phyloP scores from a whole-genome alignment of 2,113 vertebrate species.

The Perognathus longimembris region DNA sequence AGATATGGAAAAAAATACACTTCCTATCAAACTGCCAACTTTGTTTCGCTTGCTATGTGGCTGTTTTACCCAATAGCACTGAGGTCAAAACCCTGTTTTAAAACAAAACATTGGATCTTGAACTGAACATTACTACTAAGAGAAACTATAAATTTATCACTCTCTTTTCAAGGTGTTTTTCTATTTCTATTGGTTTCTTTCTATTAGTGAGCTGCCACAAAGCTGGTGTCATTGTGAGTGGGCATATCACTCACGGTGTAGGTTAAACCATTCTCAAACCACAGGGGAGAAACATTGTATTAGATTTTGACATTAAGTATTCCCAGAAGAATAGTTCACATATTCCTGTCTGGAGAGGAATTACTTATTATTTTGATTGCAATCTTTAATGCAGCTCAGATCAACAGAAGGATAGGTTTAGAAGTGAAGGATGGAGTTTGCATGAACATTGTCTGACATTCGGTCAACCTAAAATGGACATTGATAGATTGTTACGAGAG shows the following conservation, averaged over 20 bases:
- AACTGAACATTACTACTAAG: constrained; percentile 27
- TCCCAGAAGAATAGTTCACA: constrained; percentile 58
- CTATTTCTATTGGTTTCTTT: background rate
- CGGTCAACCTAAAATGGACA: constrained; percentile 72
- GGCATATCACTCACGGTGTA: background rate
- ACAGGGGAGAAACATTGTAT: constrained; percentile 17
- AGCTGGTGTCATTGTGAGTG: background rate
- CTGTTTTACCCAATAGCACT: background rate
- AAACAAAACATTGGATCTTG: background rate
- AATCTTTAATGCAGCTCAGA: constrained; percentile 68
- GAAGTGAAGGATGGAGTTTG: constrained; percentile 77
- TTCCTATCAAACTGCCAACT: background rate
- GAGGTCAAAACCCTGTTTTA: constrained; percentile 5
- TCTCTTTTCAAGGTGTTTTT: background rate
- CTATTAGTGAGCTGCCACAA: background rate
- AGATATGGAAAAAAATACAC: background rate
- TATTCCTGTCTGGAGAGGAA: constrained; percentile 58
- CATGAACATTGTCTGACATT: constrained; percentile 70
- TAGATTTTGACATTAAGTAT: constrained; percentile 54
- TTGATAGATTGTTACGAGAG: constrained; percentile 77
- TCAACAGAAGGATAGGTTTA: constrained; percentile 70
- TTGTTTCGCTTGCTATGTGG: background rate
- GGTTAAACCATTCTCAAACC: background rate
- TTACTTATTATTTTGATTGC: constrained; percentile 72
- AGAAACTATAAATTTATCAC: constrained; percentile 34